These are phyloP conservation scores for Gymnopithys bicolor DNA, from an alignment of 2,797 vertebrate genomes.

Conservation along the genomic window DNA sequence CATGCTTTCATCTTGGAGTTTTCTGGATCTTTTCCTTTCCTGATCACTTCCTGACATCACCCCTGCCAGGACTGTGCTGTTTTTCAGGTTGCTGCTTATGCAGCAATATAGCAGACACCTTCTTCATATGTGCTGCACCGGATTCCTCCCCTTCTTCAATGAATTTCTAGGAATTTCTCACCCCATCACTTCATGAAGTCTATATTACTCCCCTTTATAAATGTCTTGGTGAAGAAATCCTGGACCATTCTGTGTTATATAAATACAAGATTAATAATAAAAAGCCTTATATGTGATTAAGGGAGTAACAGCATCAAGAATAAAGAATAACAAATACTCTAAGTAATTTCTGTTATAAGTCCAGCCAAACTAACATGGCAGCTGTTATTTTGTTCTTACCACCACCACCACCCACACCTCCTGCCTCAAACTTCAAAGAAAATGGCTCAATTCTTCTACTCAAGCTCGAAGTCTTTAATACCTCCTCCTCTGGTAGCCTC, in stretches of 20 bases:
- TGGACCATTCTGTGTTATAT: background rate
- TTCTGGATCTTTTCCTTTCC: background rate
- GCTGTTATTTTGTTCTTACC: background rate
- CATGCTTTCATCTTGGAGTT: background rate
- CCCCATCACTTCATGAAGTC: accelerated
- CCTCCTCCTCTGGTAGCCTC: background rate
- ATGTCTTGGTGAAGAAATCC: background rate
- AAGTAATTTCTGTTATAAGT: background rate
- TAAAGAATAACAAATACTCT: background rate
- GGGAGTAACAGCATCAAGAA: background rate
- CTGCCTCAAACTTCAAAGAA: background rate
- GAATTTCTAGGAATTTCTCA: background rate
- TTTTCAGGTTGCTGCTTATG: background rate
- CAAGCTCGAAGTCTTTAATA: background rate
- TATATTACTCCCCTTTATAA: background rate
- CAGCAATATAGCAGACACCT: background rate
- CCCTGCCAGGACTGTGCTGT: background rate
- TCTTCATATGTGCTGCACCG: background rate
- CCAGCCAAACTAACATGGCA: background rate
- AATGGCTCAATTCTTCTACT: background rate
- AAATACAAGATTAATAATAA: background rate
- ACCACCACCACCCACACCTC: background rate
- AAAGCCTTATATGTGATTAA: background rate
- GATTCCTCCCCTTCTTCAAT: background rate
- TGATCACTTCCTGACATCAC: background rate